These are phyloP conservation scores for Murina feae DNA, from an alignment of 2,113 vertebrate species.

Conservation along the genomic window DNA sequence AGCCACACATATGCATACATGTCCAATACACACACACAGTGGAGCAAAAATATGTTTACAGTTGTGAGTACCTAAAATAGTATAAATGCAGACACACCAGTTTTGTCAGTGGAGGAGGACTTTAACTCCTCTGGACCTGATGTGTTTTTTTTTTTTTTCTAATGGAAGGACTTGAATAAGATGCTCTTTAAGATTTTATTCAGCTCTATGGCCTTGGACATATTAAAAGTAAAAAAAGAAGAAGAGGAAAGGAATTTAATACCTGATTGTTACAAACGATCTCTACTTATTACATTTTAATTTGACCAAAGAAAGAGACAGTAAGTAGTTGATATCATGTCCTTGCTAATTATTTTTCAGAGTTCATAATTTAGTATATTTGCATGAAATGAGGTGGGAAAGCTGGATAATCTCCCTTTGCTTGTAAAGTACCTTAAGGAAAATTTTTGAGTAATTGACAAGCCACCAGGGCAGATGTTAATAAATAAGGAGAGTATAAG, in stretches of 20 bases:
- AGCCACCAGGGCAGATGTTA: not conserved
- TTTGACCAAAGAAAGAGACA: constrained; percentile 62
- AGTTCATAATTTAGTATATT: constrained; percentile 55
- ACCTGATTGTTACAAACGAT: not conserved
- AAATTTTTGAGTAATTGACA: constrained; percentile 46
- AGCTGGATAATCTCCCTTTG: constrained; percentile 40
- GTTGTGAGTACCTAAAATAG: not conserved
- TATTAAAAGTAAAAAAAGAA: not conserved
- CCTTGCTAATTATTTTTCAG: constrained; percentile 21
- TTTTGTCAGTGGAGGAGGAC: not conserved
- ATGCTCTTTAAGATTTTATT: not conserved
- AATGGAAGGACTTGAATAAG: not conserved
- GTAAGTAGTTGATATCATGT: constrained; percentile 32
- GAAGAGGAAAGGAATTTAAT: not conserved
- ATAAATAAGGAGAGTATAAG: constrained; percentile 46
- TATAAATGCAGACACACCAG: not conserved
- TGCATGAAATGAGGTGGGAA: constrained; percentile 46
- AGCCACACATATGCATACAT: not conserved
- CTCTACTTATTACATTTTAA: constrained; percentile 47
- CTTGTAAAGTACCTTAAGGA: constrained; percentile 47
- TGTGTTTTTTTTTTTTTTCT: not conserved
- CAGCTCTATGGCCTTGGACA: not conserved
- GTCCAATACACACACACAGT: not conserved
- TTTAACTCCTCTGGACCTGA: not conserved
- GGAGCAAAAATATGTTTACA: not conserved